phyloP scores from a whole-genome alignment of 2,797 vertebrate species.

The Cuniculus paca region DNA sequence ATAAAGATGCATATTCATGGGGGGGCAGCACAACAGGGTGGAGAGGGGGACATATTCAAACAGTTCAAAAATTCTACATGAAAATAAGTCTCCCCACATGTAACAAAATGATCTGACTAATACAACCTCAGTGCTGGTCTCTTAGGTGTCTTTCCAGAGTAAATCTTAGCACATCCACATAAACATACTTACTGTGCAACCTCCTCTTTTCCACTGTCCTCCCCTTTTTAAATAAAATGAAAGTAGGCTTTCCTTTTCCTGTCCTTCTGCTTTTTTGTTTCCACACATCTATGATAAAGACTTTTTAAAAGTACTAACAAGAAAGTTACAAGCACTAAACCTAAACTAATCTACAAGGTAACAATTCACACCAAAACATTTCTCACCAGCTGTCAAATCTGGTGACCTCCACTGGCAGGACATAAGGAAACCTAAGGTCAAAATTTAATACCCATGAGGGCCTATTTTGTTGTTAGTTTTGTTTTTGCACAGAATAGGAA shows the following conservation, averaged over 20 bases:
- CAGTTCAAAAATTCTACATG: neutral
- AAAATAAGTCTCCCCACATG: neutral
- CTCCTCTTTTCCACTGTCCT: neutral
- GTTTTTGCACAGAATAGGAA: neutral
- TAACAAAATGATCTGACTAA: neutral
- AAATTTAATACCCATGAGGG: neutral
- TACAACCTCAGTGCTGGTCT: neutral
- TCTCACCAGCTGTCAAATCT: constrained; percentile 51
- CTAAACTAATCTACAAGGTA: constrained; percentile 7
- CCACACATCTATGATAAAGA: neutral
- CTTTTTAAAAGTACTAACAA: constrained; percentile 25
- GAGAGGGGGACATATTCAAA: neutral
- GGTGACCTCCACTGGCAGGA: constrained; percentile 21
- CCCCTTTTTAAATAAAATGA: neutral
- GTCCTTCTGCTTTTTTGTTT: neutral
- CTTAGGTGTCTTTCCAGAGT: neutral
- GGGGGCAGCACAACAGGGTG: neutral
- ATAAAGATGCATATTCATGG: neutral
- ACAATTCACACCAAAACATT: constrained; percentile 38
- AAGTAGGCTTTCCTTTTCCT: neutral
- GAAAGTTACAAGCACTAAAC: constrained; percentile 33
- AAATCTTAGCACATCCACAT: neutral
- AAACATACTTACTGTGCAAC: neutral
- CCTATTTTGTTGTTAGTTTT: neutral
- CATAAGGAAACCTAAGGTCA: neutral